Base-by-base conservation (phyloP, 2,113 vertebrate species). In the Nerophis ophidion region DNA sequence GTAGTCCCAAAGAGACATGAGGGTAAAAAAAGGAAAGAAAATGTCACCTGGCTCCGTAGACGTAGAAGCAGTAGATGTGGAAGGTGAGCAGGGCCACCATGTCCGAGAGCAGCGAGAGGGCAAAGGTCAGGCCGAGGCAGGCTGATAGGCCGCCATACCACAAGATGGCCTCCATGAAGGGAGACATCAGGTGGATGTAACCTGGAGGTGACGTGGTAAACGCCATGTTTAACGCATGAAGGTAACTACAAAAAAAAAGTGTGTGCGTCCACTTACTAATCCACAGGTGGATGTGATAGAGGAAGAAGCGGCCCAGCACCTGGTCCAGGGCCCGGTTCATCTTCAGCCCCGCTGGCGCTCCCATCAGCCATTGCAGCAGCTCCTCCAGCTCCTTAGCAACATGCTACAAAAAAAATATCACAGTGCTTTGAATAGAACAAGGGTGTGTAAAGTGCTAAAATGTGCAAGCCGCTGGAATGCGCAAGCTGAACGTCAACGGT, bases 31-130 rank as follows among this genome's bases (percentile, higher is more conserved):
- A 44, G 12, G 12, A 9, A 40, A 9, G 19, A 50, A 26, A 13
- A 33, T 5, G 89, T 66, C 75, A 98, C 97, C 97, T 92, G 84
- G 97, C 96, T n/a, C 96, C 97, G 0, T 98, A 99, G 66, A 99
- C 97, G 1, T 98, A 99, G 89, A 99, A 99, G 87, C 97, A 99
- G 89, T 99, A 99, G 85, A 98, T 98, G 80, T 98, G 97, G 84
- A 99, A 98, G 62, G 97, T 99, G 76, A 99, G 91, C 45, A 99
- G 91, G 0, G 94, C 93, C 5, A 95, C 79, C 81, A 97, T 95
- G 81, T 99, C 96, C 0, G 95, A 98, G 19, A 98, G 89, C 86
- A 98, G 87, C 53, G 94, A 95, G 33, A 99, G 88, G 47, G 94
- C 93, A 48, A 99, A 89, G 0, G 93, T 97, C 71, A 98, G 83